Evolutionary conservation across 64 coral and sea anemone genomes (phyloP), one percentile per base, ranked within the genome.

Genomic region (Orbicella faveolata): DNA sequence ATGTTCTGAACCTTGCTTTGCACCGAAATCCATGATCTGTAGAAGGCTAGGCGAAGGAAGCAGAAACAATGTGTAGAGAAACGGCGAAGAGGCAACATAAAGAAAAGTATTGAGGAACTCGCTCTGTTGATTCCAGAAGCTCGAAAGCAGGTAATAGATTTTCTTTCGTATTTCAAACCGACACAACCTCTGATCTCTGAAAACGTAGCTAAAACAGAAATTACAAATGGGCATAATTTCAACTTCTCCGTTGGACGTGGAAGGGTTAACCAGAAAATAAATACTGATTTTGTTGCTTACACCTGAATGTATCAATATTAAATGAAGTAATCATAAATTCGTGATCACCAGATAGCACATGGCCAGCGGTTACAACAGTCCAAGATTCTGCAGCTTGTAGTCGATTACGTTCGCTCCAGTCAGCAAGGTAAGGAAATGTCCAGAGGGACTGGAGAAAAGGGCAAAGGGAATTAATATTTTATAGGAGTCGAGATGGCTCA

Each of bases 31-130:
- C 11, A 19, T 39, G 10, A 6, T 57, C 8, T 53, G 35, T 48
- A 72, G 65, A 7, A 10, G 4, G 36, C 15, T 7, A 70, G 68
- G n/a, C 34, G 18, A 48, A 84, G 20, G 61, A 12, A n/a, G 36
- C 33, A 12, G 34, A 84, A 84, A 36, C 62, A 26, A 12, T 8
- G 16, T 4, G 11, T 72, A 1, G 65, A 85, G 25, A 85, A 39
- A 85, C 63, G 12, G 15, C 63, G 82, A 10, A 85, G 82, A 16
- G 23, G 44, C 9, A 70, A n/a, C 39, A 85, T 85, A 18, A 85
- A 85, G 82, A 73, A 85, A 52, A 85, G 82, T n/a, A 52, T 85
- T 11, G 64, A 85, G 0, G 64, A 85, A 23, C 82, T 85, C 0
- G 11, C 82, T 23, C 30, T 21, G 36, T 65, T 85, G 52, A 30